A percentile compares a stretch with the other conserved stretches of the same genome.
These are phyloP conservation scores for Pelochelys cantorii DNA, from an alignment of 2,797 vertebrate genomes.

Conservation along the genomic window DNA sequence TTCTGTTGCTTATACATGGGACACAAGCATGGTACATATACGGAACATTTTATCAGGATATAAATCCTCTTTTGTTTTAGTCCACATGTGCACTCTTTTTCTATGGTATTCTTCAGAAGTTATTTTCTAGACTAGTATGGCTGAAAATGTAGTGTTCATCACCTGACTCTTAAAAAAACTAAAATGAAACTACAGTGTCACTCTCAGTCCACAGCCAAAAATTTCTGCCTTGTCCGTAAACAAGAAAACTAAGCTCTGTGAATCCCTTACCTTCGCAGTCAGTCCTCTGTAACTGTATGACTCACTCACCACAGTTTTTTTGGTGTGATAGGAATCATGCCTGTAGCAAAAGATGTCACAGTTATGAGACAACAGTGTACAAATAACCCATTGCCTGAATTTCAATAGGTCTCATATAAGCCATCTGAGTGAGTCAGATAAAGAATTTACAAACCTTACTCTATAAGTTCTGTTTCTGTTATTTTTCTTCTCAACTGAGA, in stretches of 20 bases:
- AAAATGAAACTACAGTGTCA: not conserved
- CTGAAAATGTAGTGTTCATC: not conserved
- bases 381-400: not conserved
- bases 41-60: not conserved
- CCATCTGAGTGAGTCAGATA: not conserved
- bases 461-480: not conserved
- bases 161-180: constrained; percentile 7
- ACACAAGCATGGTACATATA: not conserved
- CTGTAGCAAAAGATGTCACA: not conserved
- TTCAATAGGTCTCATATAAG: not conserved
- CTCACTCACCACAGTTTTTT: not conserved
- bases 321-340: not conserved
- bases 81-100: not conserved
- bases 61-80: not conserved
- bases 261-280: not conserved
- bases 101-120: not conserved
- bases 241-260: not conserved
- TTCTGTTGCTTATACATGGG: not conserved
- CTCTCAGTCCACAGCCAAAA: not conserved
- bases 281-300: not conserved
- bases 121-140: not conserved
- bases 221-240: not conserved
- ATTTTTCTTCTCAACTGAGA: not conserved
- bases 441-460: not conserved
- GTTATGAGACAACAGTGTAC: not conserved